Percentiles rank a stretch among this genome's conserved stretches.
These are phyloP conservation scores for Rhinichthys osculus DNA, from an alignment of 2,797 vertebrate genomes.

Conservation along the genomic window DNA sequence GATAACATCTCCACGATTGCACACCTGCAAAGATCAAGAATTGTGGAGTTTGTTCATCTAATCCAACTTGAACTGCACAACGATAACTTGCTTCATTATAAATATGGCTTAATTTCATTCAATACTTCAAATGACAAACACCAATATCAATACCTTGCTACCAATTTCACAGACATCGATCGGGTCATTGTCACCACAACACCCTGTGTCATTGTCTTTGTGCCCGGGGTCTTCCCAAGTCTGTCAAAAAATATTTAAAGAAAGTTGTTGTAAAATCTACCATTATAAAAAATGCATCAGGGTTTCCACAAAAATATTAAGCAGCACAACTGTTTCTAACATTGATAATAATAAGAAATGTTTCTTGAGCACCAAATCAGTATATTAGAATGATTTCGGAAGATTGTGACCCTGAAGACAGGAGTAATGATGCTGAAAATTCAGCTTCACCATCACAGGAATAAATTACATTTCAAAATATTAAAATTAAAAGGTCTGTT, in stretches of 20 bases:
- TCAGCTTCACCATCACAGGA: neutral
- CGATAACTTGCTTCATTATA: neutral
- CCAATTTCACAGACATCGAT: conserved; percentile 99
- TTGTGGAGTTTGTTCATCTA: neutral
- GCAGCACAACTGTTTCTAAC: neutral
- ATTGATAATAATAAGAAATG: neutral
- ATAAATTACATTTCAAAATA: neutral
- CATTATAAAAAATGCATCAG: neutral
- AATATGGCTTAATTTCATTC: neutral
- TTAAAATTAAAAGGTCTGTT: neutral
- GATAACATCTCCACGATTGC: conserved; percentile 90
- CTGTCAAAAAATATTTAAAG: conserved; percentile 68
- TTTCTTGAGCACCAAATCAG: neutral
- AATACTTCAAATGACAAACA: conserved; percentile 3
- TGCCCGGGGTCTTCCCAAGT: conserved; percentile 96
- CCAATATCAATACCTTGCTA: conserved; percentile 82
- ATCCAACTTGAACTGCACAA: neutral
- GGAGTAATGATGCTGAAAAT: neutral
- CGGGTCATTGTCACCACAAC: conserved; percentile 95
- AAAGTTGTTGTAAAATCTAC: neutral
- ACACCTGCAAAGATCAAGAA: conserved; percentile 78
- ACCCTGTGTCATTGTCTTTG: conserved; percentile 89
- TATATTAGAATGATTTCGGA: neutral
- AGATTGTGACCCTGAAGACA: neutral
- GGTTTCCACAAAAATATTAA: neutral